Evolutionary conservation across 2,113 vertebrate species (phyloP), one percentile per base, ranked within the genome.

Genomic region (Cebidichthys violaceus): DNA sequence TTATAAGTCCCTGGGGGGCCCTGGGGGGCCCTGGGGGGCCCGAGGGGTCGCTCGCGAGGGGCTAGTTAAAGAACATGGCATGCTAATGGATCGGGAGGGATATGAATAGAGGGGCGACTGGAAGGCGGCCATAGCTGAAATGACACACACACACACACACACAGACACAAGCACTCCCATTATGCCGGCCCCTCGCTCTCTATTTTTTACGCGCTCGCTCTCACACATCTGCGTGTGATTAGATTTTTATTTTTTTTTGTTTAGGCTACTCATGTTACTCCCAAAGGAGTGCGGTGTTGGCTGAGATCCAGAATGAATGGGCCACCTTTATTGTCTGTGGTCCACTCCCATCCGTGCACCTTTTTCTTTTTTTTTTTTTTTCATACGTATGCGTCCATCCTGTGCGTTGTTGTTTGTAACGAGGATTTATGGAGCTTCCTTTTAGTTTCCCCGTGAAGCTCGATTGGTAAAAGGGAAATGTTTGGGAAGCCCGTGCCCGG

Each of bases 1-100:
- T 88, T 91, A 68, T 81, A 82, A 45, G 83, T 88, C 85, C 59
- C 86, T n/a, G n/a, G 50, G 29, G 81, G 69, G 89, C 59, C 37
- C 27, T 0, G 9, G 41, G 79, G 75, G 69, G n/a, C n/a, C n/a
- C n/a, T n/a, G n/a, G 50, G 29, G 81, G 69, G 89, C 59, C 37
- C 27, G 0, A 11, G 41, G 79, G 75, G 69, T 17, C 54, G 79
- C 79, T 79, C 81, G 82, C 68, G 85, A 81, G 77, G 76, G 77
- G 55, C 81, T 85, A 79, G 90, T 89, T 90, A 85, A 90, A 82
- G 85, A 84, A 77, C 85, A 75, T 14, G 87, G 75, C 82, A 88
- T 83, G 87, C 83, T 90, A 90, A 90, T 86, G 82, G 77, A 57
- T 83, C 61, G 43, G 81, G 71, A 72, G 79, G 65, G 86, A 90